Base-by-base conservation (phyloP, 1,140 invertebrate genomes). In the Whitmania pigra region DNA sequence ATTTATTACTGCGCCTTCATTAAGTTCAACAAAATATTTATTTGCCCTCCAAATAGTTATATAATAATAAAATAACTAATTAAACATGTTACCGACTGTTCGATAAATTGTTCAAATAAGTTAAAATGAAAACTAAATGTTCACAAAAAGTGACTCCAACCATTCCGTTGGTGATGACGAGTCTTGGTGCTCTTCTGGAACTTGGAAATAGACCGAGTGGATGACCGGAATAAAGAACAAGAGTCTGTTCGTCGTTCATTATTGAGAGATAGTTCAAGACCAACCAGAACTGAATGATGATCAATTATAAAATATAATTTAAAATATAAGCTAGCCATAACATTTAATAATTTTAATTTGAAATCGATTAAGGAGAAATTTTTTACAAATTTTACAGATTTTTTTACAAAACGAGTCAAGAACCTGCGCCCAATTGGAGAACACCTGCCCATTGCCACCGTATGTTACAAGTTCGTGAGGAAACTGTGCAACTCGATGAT, bases 151-250 rank as follows among this genome's bases (percentile, higher is more conserved):
- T 25, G 57, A n/a, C 7, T 63, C 78, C 73, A 74, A 86, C 85
- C 87, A 89, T 88, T 70, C 88, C 88, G 79, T 88, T 88, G 29
- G 87, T 88, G 71, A 89, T 87, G 53, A 89, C 83, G n/a, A 87
- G 76, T 73, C 87, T 79, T n/a, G 88, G 88, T 4, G 84, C 79
- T 5, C 73, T 71, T 13, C 77, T 67, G 40, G 74, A 76, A 55
- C 83, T 86, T 13, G 88, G 88, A 77, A 88, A 89, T 2, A 89
- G 78, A 6, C 87, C 88, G 66, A 86, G 75, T 6, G 88, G 88
- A 77, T 89, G 88, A 17, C 88, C 88, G 4, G 88, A 89, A 76
- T 87, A 87, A 83, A 89, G 82, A 4, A 86, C 84, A 68, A 89
- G 79, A 0, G 87, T 88, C 77, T 89, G 88, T 7, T 85, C 81